Conservation (phyloP, 2,888 invertebrate species). For the Xylophagus ater region DNA sequence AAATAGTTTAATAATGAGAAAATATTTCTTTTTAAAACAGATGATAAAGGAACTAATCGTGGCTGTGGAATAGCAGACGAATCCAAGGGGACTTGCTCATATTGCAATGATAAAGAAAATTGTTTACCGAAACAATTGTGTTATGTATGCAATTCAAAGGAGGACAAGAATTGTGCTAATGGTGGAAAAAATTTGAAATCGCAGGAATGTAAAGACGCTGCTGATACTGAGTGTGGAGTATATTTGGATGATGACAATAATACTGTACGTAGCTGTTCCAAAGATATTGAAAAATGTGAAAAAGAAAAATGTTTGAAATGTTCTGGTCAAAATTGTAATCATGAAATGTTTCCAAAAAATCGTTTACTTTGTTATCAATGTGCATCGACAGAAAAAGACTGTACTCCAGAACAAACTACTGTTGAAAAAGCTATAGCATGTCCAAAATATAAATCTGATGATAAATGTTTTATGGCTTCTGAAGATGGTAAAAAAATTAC, state of each 20-base stretch:
- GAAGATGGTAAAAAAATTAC: conserved; percentile 16
- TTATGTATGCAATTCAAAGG: conserved; percentile 21
- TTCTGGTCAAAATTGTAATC: conserved; percentile 19
- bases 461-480: conserved; percentile 22
- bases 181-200: conserved; percentile 7
- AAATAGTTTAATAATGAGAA: not conserved
- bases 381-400: conserved; percentile 12
- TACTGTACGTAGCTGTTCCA: conserved; percentile 20
- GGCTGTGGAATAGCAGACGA: not conserved
- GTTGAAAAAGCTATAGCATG: conserved; percentile 17
- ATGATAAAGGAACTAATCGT: not conserved
- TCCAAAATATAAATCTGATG: conserved; percentile 17
- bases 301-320: conserved; percentile 18
- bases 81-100: not conserved
- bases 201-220: conserved; percentile 18
- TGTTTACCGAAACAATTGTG: conserved; percentile 5
- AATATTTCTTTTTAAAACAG: not conserved
- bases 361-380: conserved; percentile 24
- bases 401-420: conserved; percentile 8
- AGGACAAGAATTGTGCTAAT: conserved; percentile 20
- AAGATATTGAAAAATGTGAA: conserved; percentile 6
- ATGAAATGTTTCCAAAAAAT: conserved; percentile 20
- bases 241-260: conserved; percentile 19
- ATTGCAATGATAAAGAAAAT: not conserved
- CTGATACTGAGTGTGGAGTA: conserved; percentile 21